Evolutionary conservation across 2,113 vertebrate genomes (phyloP), one percentile per base, ranked within the genome.

Genomic region (Siniperca knerii): DNA sequence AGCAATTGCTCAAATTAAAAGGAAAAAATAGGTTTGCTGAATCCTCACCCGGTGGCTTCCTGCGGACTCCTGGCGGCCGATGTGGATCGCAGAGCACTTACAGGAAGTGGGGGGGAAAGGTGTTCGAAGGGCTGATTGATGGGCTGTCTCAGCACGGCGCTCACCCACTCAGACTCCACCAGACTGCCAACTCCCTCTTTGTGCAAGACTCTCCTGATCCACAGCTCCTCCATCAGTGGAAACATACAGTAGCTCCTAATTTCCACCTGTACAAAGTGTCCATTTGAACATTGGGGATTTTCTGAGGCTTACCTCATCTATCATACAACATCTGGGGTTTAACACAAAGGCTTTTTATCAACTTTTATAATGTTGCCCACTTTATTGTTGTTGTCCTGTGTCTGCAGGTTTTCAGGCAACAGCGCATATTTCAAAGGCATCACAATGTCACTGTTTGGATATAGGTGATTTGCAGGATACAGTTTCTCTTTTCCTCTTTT

Each of bases 1-100:
- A 95, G 93, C 95, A 94, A 94, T 95, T 94, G 94, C 96, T 93
- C 90, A 95, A 95, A 96, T 95, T 92, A 97, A 96, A 96, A 94
- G 92, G 92, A 90, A 92, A 93, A 93, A 90, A 90, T 86, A 91
- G 88, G 91, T 91, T 92, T 94, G 89, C 90, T 91, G 92, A 90
- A 91, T 93, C 93, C 82, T 90, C 84, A 84, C 82, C 87, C 87
- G 75, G 85, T 91, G 90, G 92, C 87, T 92, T 94, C 92, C 93
- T 79, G 93, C 18, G 74, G 94, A 87, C 84, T 89, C 85, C 85
- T 88, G 87, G 83, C 85, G 90, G 81, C 75, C 29, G 60, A 87
- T 75, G 92, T 64, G 87, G 90, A 90, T 92, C 58, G 57, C 75
- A 86, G 89, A 94, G 92, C 92, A 94, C 92, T 95, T 94, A 94